Base-by-base conservation (phyloP, 2,888 invertebrate genomes). In the Brachylomia viminalis region DNA sequence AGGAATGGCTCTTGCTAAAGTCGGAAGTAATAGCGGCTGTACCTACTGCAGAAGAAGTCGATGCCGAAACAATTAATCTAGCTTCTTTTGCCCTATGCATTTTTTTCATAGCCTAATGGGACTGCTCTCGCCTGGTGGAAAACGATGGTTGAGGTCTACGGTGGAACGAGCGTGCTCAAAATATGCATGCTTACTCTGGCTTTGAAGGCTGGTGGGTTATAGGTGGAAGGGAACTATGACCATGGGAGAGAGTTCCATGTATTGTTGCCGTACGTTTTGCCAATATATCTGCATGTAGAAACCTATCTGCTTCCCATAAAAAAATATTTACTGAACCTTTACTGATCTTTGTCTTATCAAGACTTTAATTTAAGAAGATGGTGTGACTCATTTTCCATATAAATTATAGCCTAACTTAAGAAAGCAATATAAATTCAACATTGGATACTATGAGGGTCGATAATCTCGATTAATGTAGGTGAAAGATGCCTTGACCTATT, bases 401-500 rank as follows among this genome's bases (percentile, higher is more conserved):
- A 45, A 0, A 65, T 58, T 11, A 27, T 42, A 23, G 7, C 7
- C 33, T 11, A 68, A 38, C 30, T 20, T 42, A 42, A 77, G 10
- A 45, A 59, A 17, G 23, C 30, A 30, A 33, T 69, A 67, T 42
- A 47, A 13, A 71, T 42, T 54, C 52, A 54, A 38, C 33, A n/a
- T n/a, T 52, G 2, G n/a, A 62, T 17, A 42, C n/a, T 45, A 47
- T 17, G 10, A 45, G 23, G 45, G 20, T 64, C 49, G 42, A 56
- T 58, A 64, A 33, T 27, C 17, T 47, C 6, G 17, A 23, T 8
- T n/a, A 68, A 77, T 67, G 30, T 47, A 79, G 58, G 52, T 30
- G 15, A 58, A 42, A 33, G 30, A n/a, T 17, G 42, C 58, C 83
- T 72, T 78, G 68, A 83, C 84, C 83, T 59, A 49, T 45, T 68